phyloP scores from a whole-genome alignment of 2,888 invertebrate species.

The Penaeus monodon region DNA sequence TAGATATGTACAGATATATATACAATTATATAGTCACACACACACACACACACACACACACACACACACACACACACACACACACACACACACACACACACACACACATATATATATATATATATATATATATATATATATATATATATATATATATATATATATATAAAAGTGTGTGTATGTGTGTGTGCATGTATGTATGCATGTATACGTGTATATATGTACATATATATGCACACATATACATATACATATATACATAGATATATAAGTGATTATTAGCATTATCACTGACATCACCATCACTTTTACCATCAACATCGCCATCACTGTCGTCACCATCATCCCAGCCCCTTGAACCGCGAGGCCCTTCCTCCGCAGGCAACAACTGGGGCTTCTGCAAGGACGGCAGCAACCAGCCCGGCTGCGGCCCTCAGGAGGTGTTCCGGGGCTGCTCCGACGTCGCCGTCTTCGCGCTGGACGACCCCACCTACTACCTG shows the following conservation, averaged over 20 bases:
- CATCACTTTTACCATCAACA: not conserved
- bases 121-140: not conserved
- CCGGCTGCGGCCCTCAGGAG: conserved; percentile 90
- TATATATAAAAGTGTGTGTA: not conserved
- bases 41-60: no score
- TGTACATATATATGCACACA: no score
- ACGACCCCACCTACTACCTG: conserved; percentile 53
- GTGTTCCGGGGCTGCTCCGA: conserved; percentile 73
- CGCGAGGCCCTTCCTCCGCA: conserved; percentile 72
- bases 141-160: not conserved
- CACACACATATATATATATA: not conserved
- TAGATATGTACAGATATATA: not conserved
- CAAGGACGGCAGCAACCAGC: conserved; percentile 74
- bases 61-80: no score
- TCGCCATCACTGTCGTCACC: not conserved
- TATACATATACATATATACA: no score
- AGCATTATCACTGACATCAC: not conserved
- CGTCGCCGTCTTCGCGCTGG: conserved; percentile 66
- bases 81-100: no score
- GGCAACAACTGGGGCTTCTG: conserved; percentile 84
- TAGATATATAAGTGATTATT: no score
- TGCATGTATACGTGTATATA: no score
- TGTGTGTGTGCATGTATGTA: not conserved
- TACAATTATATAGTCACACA: no score
- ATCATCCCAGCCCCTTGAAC: no score